Evolutionary conservation across 2,113 vertebrate genomes (phyloP).

Genomic region (Pampusana beccarii): DNA sequence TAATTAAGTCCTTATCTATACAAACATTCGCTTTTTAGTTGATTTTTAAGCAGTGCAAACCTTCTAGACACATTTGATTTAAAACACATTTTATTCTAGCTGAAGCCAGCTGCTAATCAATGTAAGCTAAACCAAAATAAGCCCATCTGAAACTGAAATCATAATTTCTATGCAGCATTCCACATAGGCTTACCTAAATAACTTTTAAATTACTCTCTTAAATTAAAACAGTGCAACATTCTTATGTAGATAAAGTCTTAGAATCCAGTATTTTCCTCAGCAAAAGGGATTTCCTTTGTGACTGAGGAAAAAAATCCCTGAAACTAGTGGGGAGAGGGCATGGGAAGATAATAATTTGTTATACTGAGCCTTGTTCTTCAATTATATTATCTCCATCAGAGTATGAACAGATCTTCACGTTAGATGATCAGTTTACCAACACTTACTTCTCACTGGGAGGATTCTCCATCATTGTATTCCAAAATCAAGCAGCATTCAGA

Average conservation of each 20-base stretch:
- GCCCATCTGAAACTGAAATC: conserved; percentile 1
- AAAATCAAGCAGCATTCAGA: conserved; percentile 18
- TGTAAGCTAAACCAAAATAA: conserved; percentile 47
- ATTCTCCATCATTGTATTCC: conserved; percentile 20
- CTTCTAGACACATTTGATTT: conserved; percentile 51
- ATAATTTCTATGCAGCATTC: conserved; percentile 9
- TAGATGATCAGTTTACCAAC: conserved; percentile 34
- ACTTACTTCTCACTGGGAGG: neutral
- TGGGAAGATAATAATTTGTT: neutral
- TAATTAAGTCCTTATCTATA: conserved; percentile 57
- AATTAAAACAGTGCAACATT: conserved; percentile 29
- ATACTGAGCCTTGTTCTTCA: neutral
- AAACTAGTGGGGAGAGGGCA: neutral
- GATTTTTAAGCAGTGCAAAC: conserved; percentile 47
- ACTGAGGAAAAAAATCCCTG: neutral
- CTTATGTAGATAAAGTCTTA: neutral
- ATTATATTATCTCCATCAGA: neutral
- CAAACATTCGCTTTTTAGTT: conserved; percentile 51
- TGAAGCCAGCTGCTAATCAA: conserved; percentile 58
- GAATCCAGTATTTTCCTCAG: neutral
- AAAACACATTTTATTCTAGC: conserved; percentile 31
- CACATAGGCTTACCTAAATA: conserved; percentile 8
- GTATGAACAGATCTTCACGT: conserved; percentile 33
- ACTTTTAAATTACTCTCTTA: conserved; percentile 25
- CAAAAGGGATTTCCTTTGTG: conserved; percentile 6